Evolutionary conservation across 2,113 vertebrate species (phyloP).

Genomic region (Chlamydotis undulata): DNA sequence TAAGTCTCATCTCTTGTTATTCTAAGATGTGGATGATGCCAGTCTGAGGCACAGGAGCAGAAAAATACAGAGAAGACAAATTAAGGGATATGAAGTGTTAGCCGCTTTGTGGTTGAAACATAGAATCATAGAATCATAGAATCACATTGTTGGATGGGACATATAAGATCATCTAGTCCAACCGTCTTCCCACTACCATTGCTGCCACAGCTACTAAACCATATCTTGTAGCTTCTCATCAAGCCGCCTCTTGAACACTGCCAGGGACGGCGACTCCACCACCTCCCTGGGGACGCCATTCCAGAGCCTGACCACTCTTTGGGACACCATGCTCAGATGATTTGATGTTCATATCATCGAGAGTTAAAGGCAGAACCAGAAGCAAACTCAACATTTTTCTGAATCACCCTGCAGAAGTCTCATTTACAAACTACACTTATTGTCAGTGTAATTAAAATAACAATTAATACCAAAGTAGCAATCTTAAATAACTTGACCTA

Average conservation of each 20-base stretch:
- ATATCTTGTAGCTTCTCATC: too few relatives aligned
- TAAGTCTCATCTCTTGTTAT: neutral
- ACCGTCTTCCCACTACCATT: too few relatives aligned
- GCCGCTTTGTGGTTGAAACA: neutral
- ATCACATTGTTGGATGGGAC: too few relatives aligned
- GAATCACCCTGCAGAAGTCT: neutral
- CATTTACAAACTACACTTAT: neutral
- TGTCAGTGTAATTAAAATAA: neutral
- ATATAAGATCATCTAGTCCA: too few relatives aligned
- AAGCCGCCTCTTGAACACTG: too few relatives aligned
- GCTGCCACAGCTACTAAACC: too few relatives aligned
- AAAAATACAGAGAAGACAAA: neutral
- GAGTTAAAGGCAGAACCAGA: neutral
- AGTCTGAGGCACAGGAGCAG: neutral
- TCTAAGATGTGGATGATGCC: neutral
- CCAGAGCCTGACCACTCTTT: too few relatives aligned
- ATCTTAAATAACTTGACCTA: neutral
- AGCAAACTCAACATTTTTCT: neutral
- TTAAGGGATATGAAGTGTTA: neutral
- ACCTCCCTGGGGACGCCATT: too few relatives aligned
- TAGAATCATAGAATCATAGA: too few relatives aligned
- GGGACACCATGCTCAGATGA: neutral
- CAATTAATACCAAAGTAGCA: neutral
- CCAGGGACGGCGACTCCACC: too few relatives aligned
- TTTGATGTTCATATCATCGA: rapidly evolving